Base-by-base conservation (phyloP, 2,113 vertebrate genomes). In the Prietella phreatophila region DNA sequence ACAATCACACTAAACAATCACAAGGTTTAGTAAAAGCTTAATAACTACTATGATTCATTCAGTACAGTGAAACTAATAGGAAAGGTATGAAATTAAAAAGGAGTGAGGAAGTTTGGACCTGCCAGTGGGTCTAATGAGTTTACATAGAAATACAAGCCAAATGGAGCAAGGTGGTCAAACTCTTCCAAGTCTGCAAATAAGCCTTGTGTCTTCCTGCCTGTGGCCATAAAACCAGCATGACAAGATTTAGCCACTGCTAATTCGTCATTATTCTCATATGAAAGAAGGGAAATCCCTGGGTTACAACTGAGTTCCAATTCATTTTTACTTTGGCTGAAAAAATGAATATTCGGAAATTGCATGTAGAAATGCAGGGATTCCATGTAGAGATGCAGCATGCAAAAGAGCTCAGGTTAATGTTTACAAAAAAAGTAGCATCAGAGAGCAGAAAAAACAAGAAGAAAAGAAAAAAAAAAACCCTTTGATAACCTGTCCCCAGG, bases 221-320 rank as follows among this genome's bases (percentile, higher is more conserved):
- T 67, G 63, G 50, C 85, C 61, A n/a, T 19, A 82, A 71, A 75
- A 76, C 60, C 71, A 85, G 63, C 17, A 55, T 36, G 1, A 30
- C 25, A 76, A 61, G 15, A 25, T 86, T 65, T 22, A 75, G 17
- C 58, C 55, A 80, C 20, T n/a, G 69, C 81, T 56, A 50, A 89
- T 91, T 88, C 92, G 63, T 91, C 92, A 93, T 92, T 91, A 92
- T 92, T 93, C 92, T 92, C 92, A 89, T 86, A 83, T 61, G 82
- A 89, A 82, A 47, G 76, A 90, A 90, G 80, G 22, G 50, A 56
- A 69, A 91, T 56, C 63, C 83, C 58, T 17, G 55, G 47, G 58
- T 86, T 42, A 71, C 56, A 86, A 84, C 88, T 30, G 71, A 76
- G 82, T 88, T 90, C 69, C 60, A 80, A 91, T 91, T 91, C 90